Percentiles rank a stretch among this genome's conserved stretches.
Evolutionary conservation across 1,140 invertebrate species (phyloP).

Genomic region (Saccostrea glomerata): DNA sequence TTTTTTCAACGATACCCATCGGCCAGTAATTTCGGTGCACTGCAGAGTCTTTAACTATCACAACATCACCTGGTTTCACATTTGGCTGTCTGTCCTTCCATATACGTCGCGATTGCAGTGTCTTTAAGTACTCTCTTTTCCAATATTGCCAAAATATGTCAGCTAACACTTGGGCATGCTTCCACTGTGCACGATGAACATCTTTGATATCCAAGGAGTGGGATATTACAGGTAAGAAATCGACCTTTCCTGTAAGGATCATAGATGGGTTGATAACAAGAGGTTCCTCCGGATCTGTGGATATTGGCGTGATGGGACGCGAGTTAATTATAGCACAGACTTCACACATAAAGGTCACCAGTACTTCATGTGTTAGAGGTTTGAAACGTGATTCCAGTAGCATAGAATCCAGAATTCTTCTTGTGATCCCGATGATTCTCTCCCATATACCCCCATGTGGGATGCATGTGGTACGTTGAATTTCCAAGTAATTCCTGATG

Average conservation of each 20-base stretch:
- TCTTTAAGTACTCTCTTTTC: too few relatives aligned
- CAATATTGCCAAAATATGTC: conserved; percentile 47
- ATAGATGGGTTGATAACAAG: conserved; percentile 51
- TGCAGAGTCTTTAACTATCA: too few relatives aligned
- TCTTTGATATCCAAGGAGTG: conserved; percentile 11
- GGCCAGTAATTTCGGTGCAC: too few relatives aligned
- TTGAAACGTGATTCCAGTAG: conserved; percentile 39
- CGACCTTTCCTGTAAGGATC: conserved; percentile 54
- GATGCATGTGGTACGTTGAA: conserved; percentile 56
- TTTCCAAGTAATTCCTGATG: conserved; percentile 40
- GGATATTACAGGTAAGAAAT: background rate
- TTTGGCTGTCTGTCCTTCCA: too few relatives aligned
- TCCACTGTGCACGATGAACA: conserved; percentile 53
- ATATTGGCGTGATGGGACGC: conserved; percentile 52
- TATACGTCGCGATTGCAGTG: too few relatives aligned
- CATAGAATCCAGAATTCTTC: conserved; percentile 52
- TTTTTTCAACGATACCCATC: too few relatives aligned
- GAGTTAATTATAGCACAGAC: conserved; percentile 55
- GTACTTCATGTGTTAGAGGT: conserved; percentile 51
- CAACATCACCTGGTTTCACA: too few relatives aligned
- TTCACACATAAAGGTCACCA: conserved; percentile 55
- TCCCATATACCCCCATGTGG: conserved; percentile 49
- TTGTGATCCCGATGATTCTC: conserved; percentile 46
- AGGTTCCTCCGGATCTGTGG: conserved; percentile 52
- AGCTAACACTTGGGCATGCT: conserved; percentile 43